phyloP scores from a whole-genome alignment of 2,888 invertebrate genomes.

The Gnatocerus cornutus region DNA sequence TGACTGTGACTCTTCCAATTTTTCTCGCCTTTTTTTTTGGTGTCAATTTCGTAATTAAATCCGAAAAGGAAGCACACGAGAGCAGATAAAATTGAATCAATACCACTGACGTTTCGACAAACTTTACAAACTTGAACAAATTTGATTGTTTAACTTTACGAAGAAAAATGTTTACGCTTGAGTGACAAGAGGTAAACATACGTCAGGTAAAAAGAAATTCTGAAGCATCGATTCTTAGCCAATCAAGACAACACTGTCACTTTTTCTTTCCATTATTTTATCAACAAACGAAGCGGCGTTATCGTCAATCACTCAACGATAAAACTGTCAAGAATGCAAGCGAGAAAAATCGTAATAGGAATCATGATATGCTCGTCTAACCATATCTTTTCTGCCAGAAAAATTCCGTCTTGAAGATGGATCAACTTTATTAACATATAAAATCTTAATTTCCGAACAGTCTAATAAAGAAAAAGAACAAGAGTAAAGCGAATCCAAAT shows the following conservation, averaged over 20 bases:
- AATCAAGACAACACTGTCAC: slow-evolving; percentile 13
- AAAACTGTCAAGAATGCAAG: slow-evolving; percentile 30
- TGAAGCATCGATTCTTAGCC: slow-evolving; percentile 11
- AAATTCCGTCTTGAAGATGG: no score
- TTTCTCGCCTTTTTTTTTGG: not conserved
- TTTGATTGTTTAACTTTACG: slow-evolving; percentile 16
- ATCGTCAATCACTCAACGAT: slow-evolving; percentile 24
- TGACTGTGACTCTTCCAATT: no score
- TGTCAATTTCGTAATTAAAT: slow-evolving; percentile 38
- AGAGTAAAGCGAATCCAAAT: no score
- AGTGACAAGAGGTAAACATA: slow-evolving; percentile 1
- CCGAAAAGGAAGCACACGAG: slow-evolving; percentile 21
- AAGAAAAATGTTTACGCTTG: slow-evolving; percentile 14
- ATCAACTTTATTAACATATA: no score
- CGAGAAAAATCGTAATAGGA: slow-evolving; percentile 25
- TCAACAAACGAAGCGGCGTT: slow-evolving; percentile 19
- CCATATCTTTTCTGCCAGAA: slow-evolving; percentile 14
- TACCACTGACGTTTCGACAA: slow-evolving; percentile 5
- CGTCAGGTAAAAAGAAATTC: slow-evolving; percentile 3
- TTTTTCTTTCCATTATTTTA: slow-evolving; percentile 16
- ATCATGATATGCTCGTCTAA: slow-evolving; percentile 29
- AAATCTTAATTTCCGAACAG: no score
- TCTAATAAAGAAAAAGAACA: no score
- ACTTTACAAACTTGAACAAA: slow-evolving; percentile 8
- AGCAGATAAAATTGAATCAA: slow-evolving; percentile 16